These are phyloP conservation scores for Galago senegalensis DNA, from an alignment of 2,797 vertebrate species.

Conservation along the genomic window DNA sequence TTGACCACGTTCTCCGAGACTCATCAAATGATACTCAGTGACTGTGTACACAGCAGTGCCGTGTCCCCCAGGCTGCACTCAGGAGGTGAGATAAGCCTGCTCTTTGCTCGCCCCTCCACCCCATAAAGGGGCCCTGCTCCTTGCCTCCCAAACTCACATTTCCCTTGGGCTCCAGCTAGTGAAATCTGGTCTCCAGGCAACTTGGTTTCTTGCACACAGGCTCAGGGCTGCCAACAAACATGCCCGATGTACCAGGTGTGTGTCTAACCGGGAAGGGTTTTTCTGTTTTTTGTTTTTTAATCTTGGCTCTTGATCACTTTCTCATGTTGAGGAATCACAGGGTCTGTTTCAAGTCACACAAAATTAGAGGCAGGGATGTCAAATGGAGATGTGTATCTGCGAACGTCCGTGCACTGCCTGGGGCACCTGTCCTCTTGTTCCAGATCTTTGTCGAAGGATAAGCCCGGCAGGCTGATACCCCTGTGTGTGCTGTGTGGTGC, in stretches of 20 bases:
- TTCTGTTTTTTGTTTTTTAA: not conserved
- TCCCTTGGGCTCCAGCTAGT: slow-evolving; percentile 82
- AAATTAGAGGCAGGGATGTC: not conserved
- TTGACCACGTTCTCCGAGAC: accelerated
- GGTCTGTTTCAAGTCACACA: not conserved
- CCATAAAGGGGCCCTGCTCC: not conserved
- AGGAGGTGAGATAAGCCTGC: accelerated
- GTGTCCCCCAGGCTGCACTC: accelerated
- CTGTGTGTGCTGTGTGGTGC: not conserved
- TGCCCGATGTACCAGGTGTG: accelerated
- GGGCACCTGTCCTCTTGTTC: not conserved
- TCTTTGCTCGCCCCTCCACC: accelerated
- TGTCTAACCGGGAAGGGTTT: no score
- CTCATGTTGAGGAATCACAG: no score
- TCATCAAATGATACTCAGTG: accelerated
- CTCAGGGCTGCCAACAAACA: not conserved
- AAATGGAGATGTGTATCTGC: not conserved
- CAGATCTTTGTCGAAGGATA: not conserved
- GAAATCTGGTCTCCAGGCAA: not conserved
- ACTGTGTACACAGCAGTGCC: no score
- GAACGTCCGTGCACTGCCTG: not conserved
- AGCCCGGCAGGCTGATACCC: accelerated
- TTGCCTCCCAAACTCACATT: not conserved
- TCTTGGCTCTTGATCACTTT: not conserved
- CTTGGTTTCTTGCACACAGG: accelerated